Evolutionary conservation across 92 coral and sea anemone species (phyloP), one percentile per base, ranked within the genome.

Genomic region (Porites divaricata): DNA sequence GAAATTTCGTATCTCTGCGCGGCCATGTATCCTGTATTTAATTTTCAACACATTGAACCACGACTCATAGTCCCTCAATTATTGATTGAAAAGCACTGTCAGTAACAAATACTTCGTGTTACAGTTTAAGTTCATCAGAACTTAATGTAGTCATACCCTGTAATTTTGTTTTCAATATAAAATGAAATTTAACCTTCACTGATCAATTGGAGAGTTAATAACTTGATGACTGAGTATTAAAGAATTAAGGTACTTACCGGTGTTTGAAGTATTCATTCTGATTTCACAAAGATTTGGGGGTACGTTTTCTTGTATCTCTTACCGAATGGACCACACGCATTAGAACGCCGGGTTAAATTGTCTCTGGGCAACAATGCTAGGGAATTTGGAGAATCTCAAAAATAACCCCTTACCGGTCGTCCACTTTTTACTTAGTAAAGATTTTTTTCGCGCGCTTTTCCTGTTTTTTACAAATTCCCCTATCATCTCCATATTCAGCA

Each of bases 231-330:
- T 54, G 16, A 54, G 16, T 15, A 54, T 54, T 54, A 54, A 11
- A 7, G 24, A 16, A 12, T 15, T 35, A 7, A 25, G 0, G n/a
- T 2, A 53, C 84, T 52, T 15, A 79, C 84, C 84, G 22, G 62
- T 6, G 2, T 16, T 79, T 79, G 74, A 7, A 51, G 83, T 15
- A 20, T 67, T 67, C 84, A 79, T 79, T 35, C 26, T 79, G 25
- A 25, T 1, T 65, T 5, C 4, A 79, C 53, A 24, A 6, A 64
- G 5, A 66, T 52, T 15, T 53, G 17, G 64, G 8, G 0, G 4
- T 8, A 6, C 17, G 11, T 25, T 22, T 35, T 57, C 35, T 59
- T 9, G 19, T 20, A 61, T 26, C 19, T 4, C 24, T 26, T 8
- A 54, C 14, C 10, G 59, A 54, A 54, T 15, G 12, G 14, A 54